Evolutionary conservation across 2,113 vertebrate species (phyloP).

Genomic region (Semnornis frantzii): DNA sequence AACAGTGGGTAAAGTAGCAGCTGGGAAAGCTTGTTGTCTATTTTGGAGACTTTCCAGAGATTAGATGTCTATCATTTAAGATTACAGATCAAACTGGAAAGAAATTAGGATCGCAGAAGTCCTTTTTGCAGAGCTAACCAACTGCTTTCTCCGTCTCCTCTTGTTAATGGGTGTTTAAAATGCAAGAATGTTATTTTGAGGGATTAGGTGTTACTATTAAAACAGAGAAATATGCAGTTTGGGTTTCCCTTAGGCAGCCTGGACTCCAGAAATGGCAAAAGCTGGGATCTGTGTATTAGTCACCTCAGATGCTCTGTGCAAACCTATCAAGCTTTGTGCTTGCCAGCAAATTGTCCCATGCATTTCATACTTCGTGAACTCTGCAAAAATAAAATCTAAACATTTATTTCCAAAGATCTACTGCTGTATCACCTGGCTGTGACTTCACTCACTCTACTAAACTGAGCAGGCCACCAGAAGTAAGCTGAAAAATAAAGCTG

Average conservation of each 20-base stretch:
- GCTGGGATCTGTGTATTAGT: not conserved
- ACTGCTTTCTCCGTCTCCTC: not conserved
- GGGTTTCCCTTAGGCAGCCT: not conserved
- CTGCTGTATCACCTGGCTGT: not conserved
- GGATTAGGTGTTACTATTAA: constrained; percentile 15
- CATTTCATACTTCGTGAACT: not conserved
- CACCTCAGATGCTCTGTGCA: not conserved
- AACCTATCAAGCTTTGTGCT: not conserved
- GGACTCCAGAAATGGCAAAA: not conserved
- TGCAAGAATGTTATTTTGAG: not conserved
- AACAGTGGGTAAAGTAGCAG: not conserved
- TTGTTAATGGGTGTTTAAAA: not conserved
- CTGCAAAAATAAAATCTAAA: not conserved
- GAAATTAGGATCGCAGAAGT: not conserved
- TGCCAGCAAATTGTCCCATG: not conserved
- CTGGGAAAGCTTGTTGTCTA: not conserved
- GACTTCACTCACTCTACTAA: not conserved
- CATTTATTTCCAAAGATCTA: not conserved
- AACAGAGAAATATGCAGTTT: not conserved
- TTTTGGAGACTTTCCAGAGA: not conserved
- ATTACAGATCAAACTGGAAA: not conserved
- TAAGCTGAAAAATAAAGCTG: not conserved
- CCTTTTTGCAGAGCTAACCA: not conserved
- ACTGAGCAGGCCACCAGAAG: not conserved
- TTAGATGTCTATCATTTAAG: not conserved